These are phyloP conservation scores for Microcebus murinus DNA, from an alignment of 2,113 vertebrate species.

Conservation along the genomic window DNA sequence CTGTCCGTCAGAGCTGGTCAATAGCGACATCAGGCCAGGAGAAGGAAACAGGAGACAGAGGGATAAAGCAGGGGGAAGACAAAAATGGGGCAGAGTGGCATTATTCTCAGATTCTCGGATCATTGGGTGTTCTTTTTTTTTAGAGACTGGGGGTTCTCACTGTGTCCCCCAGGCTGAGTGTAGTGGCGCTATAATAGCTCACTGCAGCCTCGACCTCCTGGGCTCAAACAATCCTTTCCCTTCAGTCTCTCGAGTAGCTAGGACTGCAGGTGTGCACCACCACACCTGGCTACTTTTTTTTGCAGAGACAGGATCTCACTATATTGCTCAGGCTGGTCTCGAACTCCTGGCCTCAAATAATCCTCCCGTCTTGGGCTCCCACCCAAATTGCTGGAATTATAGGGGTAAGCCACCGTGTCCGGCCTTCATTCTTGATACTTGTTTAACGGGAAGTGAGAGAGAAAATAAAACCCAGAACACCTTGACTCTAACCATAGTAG, in stretches of 20 bases:
- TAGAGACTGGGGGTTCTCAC: background rate
- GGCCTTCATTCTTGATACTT: background rate
- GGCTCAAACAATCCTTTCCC: background rate
- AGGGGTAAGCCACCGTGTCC: background rate
- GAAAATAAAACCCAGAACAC: slow-evolving; percentile 5
- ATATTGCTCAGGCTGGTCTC: no score
- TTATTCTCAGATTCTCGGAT: no score
- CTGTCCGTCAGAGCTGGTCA: background rate
- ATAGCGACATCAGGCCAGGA: no score
- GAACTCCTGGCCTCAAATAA: no score
- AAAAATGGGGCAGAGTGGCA: background rate
- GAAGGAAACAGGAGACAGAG: background rate
- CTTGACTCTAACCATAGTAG: background rate
- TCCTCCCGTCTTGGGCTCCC: background rate
- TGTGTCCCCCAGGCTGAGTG: background rate
- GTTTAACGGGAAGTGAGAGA: background rate
- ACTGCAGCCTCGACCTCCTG: background rate
- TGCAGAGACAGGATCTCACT: no score
- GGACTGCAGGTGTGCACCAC: background rate
- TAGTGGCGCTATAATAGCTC: background rate
- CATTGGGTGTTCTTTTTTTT: background rate
- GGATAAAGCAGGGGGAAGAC: no score
- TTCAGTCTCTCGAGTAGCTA: background rate
- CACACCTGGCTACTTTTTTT: background rate
- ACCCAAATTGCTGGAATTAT: background rate